phyloP scores from a whole-genome alignment of 2,113 vertebrate genomes.

The Cairina moschata region DNA sequence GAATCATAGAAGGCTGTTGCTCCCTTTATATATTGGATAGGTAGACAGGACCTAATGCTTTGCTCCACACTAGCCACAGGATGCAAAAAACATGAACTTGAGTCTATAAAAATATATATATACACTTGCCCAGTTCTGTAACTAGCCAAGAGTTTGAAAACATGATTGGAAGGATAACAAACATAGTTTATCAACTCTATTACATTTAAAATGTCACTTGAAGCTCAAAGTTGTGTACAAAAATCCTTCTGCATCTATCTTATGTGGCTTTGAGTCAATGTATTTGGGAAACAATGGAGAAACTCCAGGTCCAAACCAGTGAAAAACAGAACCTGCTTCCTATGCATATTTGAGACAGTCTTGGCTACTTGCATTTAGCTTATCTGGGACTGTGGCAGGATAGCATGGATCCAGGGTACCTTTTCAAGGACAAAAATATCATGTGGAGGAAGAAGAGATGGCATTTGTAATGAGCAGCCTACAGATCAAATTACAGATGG shows the following conservation, averaged over 20 bases:
- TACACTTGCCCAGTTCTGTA: neutral
- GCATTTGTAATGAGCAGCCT: rapidly evolving
- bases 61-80: neutral
- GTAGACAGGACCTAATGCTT: neutral
- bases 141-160: neutral
- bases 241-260: neutral
- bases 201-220: neutral
- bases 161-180: neutral
- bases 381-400: neutral
- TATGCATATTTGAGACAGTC: neutral
- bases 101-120: neutral
- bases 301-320: neutral
- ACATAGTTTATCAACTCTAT: neutral
- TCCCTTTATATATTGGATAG: neutral
- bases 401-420: rapidly evolving
- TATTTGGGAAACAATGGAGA: neutral
- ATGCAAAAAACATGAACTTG: neutral
- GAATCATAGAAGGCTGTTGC: neutral
- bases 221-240: neutral
- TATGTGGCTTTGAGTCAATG: neutral
- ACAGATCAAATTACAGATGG: neutral
- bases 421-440: neutral
- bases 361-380: neutral
- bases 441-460: neutral
- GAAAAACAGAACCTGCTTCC: neutral